Evolutionary conservation across 30 jellyfish, hydroid and myxozoan genomes (phyloP).

Genomic region (Aurelia sp.): DNA sequence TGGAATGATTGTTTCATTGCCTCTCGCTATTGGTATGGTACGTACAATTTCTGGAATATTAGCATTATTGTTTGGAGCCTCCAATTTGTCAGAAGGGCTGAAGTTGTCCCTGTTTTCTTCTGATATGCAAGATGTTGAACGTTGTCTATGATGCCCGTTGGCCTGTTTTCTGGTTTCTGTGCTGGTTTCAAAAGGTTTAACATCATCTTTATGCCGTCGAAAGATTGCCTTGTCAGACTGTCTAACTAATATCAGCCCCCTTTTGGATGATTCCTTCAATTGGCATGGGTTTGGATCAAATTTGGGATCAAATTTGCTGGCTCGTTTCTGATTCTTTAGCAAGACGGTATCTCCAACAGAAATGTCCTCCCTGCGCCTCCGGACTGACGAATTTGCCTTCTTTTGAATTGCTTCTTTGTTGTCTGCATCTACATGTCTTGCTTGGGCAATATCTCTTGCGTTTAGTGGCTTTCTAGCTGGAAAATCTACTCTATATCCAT

Average conservation of each 20-base stretch:
- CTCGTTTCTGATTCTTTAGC: constrained; percentile 21
- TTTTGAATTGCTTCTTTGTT: constrained; percentile 2
- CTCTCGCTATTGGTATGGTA: constrained; percentile 24
- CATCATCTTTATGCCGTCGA: constrained; percentile 48
- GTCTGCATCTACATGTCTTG: neutral
- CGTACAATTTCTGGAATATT: neutral
- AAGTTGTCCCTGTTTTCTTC: neutral
- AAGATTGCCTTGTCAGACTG: constrained; percentile 34
- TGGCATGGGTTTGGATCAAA: constrained; percentile 36
- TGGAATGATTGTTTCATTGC: constrained; percentile 9
- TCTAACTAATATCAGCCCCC: constrained; percentile 42
- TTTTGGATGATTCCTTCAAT: constrained; percentile 7
- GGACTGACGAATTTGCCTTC: constrained; percentile 17
- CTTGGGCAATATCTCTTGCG: neutral
- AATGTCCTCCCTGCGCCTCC: neutral
- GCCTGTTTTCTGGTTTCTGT: neutral
- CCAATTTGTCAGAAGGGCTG: neutral
- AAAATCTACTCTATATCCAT: constrained; percentile 36
- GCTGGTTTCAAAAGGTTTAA: neutral
- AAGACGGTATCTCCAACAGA: constrained; percentile 40
- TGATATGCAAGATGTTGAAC: neutral
- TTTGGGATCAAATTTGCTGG: constrained; percentile 45
- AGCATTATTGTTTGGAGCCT: constrained; percentile 5
- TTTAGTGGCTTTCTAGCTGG: constrained; percentile 27
- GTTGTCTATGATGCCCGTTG: constrained; percentile 1